Conservation (phyloP, 2,113 vertebrate genomes). For the Gymnorhina tibicen region DNA sequence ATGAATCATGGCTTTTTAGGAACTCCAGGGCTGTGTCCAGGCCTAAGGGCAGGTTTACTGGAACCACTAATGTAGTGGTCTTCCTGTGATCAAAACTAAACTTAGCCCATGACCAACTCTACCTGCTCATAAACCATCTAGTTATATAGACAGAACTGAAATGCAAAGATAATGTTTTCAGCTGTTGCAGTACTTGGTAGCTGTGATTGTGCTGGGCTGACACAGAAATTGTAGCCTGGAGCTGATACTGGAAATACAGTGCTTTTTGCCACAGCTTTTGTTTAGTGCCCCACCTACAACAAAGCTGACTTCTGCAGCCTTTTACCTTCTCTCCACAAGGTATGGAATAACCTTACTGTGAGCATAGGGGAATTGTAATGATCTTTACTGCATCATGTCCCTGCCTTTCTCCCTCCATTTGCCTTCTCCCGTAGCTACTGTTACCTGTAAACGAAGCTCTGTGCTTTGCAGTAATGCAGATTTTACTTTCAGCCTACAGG, state of each 20-base stretch:
- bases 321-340: neutral
- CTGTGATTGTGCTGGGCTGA: neutral
- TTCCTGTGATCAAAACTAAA: neutral
- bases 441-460: neutral
- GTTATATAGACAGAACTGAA: neutral
- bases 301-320: neutral
- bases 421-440: neutral
- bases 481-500: neutral
- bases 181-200: neutral
- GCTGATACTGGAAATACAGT: neutral
- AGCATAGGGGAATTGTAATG: neutral
- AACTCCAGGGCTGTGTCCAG: neutral
- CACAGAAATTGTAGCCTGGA: neutral
- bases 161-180: neutral
- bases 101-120: neutral
- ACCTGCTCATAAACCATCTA: neutral
- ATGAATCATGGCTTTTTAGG: slow-evolving; percentile 25
- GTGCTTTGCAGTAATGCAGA: neutral
- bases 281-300: neutral
- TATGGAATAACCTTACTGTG: neutral
- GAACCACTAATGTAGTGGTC: neutral
- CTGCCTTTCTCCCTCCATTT: neutral
- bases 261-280: neutral
- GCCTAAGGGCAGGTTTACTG: neutral
- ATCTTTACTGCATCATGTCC: neutral